These are phyloP conservation scores for Oceanodroma leucorhoa DNA, from an alignment of 2,797 vertebrate species.

Conservation along the genomic window DNA sequence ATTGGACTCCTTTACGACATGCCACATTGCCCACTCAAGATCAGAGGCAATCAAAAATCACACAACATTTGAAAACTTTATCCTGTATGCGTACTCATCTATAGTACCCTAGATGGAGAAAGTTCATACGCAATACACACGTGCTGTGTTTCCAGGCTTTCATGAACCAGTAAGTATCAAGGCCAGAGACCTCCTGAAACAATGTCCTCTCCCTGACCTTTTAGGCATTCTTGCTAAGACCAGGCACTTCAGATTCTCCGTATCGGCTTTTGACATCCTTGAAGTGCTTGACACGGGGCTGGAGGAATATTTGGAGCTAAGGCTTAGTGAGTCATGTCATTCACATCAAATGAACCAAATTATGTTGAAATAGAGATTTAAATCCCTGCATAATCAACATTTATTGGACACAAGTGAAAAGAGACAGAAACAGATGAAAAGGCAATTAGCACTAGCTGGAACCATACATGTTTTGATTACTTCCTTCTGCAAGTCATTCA, in stretches of 20 bases:
- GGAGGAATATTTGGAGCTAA: conserved; percentile 3
- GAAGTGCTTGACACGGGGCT: background rate
- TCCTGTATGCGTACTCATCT: background rate
- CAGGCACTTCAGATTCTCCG: background rate
- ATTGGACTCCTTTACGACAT: background rate
- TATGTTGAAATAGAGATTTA: conserved; percentile 14
- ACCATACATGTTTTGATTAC: background rate
- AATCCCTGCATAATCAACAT: background rate
- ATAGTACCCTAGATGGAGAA: background rate
- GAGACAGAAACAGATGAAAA: conserved; percentile 28
- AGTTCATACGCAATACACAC: background rate
- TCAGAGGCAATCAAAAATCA: background rate
- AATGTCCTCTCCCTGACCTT: conserved; percentile 23
- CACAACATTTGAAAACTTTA: background rate
- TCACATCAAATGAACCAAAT: background rate
- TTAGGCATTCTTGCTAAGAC: background rate
- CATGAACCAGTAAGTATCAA: background rate
- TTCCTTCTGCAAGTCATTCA: background rate
- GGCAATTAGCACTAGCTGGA: conserved; percentile 9
- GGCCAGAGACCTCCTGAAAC: background rate
- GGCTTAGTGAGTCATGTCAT: background rate
- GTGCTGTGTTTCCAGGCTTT: background rate
- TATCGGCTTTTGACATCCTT: conserved; percentile 35
- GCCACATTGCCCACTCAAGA: background rate
- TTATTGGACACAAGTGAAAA: background rate